Conservation (phyloP, 2,113 vertebrate species). For the Colinus virginianus region DNA sequence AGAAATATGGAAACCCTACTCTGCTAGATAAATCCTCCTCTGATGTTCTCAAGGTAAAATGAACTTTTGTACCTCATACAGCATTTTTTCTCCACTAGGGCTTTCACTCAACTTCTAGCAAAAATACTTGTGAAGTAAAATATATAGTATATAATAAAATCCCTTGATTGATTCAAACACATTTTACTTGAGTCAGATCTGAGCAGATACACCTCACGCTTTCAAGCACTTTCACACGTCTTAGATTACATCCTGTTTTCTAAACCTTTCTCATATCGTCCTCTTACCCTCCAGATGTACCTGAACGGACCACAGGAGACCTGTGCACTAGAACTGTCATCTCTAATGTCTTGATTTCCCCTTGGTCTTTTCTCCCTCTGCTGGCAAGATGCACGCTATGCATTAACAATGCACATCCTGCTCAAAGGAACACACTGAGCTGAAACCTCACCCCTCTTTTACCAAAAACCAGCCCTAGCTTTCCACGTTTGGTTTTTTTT, state of each 20-base stretch:
- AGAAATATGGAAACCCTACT: constrained; percentile 70
- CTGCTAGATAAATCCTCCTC: constrained; percentile 36
- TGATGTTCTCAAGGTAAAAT: constrained; percentile 82
- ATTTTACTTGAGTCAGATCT: neutral
- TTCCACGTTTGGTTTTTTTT: fast-evolving
- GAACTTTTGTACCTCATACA: neutral
- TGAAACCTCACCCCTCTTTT: neutral
- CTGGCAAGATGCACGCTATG: neutral
- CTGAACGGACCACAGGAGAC: constrained; percentile 46
- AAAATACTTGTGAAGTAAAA: neutral
- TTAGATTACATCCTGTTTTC: neutral
- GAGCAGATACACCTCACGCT: neutral
- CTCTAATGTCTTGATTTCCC: neutral
- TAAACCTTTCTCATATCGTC: neutral
- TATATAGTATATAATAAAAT: neutral
- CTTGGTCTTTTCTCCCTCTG: neutral
- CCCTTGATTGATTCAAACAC: neutral
- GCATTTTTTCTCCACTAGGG: neutral
- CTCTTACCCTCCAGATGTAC: constrained; percentile 67
- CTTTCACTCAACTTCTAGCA: neutral
- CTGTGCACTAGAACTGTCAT: neutral
- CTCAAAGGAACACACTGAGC: neutral
- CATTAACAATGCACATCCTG: too few relatives aligned
- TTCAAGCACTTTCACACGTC: neutral
- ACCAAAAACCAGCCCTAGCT: neutral